Conservation (phyloP, 2,113 vertebrate species). For the Malurus melanocephalus region DNA sequence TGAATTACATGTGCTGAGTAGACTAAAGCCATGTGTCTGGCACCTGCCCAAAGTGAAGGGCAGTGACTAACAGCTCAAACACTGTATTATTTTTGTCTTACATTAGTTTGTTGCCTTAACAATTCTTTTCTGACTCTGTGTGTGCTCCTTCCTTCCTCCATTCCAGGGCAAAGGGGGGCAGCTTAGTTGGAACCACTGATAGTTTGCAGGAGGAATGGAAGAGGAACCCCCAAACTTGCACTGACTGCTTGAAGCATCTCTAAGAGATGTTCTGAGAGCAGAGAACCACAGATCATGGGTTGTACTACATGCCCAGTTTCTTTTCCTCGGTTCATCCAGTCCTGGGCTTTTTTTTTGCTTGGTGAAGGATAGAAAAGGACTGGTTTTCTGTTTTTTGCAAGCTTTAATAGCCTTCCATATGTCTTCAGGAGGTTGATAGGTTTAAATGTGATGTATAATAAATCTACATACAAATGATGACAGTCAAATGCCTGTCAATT, state of each 20-base stretch:
- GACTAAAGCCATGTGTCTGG: not conserved
- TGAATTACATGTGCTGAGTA: not conserved
- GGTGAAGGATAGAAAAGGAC: not conserved
- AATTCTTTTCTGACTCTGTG: not conserved
- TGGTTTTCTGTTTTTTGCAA: not conserved
- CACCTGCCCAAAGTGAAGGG: not conserved
- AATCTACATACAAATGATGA: not conserved
- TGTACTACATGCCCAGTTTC: not conserved
- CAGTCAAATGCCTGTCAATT: not conserved
- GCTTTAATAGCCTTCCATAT: fast-evolving
- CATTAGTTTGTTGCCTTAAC: not conserved
- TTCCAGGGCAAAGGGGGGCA: fast-evolving
- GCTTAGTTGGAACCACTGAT: fast-evolving
- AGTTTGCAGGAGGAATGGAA: not conserved
- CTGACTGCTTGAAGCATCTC: not conserved
- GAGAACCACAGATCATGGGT: not conserved
- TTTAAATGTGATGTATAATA: not conserved
- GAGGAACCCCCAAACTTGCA: not conserved
- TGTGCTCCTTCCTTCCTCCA: not conserved
- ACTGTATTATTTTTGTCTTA: not conserved
- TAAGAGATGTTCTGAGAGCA: not conserved
- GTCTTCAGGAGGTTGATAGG: not conserved
- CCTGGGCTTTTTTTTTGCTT: not conserved
- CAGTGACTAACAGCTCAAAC: not conserved
- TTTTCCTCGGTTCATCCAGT: not conserved